Conservation (phyloP, 2,888 invertebrate genomes). For the Platycheirus rosarum region DNA sequence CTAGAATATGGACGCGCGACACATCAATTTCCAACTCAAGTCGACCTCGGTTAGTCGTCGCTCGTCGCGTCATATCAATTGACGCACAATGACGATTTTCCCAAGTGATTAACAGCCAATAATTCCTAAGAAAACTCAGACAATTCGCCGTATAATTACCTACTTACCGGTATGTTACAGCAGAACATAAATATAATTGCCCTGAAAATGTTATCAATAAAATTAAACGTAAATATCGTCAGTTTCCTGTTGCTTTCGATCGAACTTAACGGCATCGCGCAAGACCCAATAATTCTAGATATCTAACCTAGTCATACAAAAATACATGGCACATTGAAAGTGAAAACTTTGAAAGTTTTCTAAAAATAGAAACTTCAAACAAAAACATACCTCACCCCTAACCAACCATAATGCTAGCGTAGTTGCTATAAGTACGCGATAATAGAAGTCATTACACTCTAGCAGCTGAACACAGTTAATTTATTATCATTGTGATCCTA, state of each 20-base stretch:
- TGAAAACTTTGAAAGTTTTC: conserved; percentile 42
- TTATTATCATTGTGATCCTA: conserved; percentile 29
- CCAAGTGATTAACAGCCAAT: conserved; percentile 10
- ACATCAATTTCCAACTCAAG: conserved; percentile 13
- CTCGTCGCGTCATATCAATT: conserved; percentile 17
- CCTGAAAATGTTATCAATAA: conserved; percentile 28
- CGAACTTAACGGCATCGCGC: background rate
- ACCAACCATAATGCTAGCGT: conserved; percentile 57
- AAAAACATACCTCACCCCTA: conserved; percentile 57
- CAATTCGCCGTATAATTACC: conserved; percentile 9
- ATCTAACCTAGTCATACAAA: background rate
- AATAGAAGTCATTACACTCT: conserved; percentile 59
- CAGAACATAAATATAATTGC: conserved; percentile 2
- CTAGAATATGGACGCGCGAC: background rate
- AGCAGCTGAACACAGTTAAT: conserved; percentile 8
- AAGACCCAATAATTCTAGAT: background rate
- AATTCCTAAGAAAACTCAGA: conserved; percentile 11
- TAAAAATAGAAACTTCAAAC: conserved; percentile 46
- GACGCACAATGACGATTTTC: conserved; percentile 24
- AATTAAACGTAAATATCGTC: conserved; percentile 1
- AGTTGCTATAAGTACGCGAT: conserved; percentile 14
- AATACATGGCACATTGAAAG: conserved; percentile 8
- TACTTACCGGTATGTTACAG: background rate
- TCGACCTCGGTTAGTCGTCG: background rate
- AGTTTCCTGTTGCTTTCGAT: conserved; percentile 23